Conservation (phyloP, 1,140 invertebrate genomes). For the Psix sp. region DNA sequence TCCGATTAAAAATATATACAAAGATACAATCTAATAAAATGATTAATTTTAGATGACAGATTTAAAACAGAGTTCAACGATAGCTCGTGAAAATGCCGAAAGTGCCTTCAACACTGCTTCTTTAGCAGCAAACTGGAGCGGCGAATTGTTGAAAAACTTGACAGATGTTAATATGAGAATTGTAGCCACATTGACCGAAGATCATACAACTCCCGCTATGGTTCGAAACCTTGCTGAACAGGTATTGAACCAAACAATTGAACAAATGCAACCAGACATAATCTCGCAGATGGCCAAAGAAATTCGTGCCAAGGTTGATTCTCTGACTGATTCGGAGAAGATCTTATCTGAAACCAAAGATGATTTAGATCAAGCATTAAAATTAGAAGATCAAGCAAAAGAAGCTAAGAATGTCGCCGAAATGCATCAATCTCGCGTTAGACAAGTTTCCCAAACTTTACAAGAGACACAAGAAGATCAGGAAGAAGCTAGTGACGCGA, state of each 20-base stretch:
- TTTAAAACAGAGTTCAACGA: constrained; percentile 78
- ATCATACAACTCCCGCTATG: constrained; percentile 87
- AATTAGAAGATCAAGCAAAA: constrained; percentile 87
- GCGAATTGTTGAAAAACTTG: constrained; percentile 76
- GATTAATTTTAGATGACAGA: constrained; percentile 77
- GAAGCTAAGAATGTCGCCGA: constrained; percentile 81
- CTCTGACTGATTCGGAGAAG: constrained; percentile 91
- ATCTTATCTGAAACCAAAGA: constrained; percentile 91
- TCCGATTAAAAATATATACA: constrained; percentile 5
- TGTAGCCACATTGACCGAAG: constrained; percentile 84
- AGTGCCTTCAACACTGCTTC: constrained; percentile 79
- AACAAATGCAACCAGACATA: constrained; percentile 88
- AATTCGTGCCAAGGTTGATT: constrained; percentile 91
- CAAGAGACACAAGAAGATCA: constrained; percentile 87
- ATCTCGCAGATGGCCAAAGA: constrained; percentile 88
- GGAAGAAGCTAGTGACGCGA: constrained; percentile 85
- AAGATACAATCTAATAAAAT: neutral
- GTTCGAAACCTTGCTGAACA: constrained; percentile 87
- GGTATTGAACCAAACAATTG: constrained; percentile 83
- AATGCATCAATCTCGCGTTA: constrained; percentile 63
- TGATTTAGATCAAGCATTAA: constrained; percentile 85
- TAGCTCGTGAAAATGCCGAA: constrained; percentile 79
- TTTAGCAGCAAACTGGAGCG: constrained; percentile 79
- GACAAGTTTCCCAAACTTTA: constrained; percentile 78
- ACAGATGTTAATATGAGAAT: constrained; percentile 83